phyloP scores from a whole-genome alignment of 2,888 invertebrate genomes.

The Amphimallon solstitiale region DNA sequence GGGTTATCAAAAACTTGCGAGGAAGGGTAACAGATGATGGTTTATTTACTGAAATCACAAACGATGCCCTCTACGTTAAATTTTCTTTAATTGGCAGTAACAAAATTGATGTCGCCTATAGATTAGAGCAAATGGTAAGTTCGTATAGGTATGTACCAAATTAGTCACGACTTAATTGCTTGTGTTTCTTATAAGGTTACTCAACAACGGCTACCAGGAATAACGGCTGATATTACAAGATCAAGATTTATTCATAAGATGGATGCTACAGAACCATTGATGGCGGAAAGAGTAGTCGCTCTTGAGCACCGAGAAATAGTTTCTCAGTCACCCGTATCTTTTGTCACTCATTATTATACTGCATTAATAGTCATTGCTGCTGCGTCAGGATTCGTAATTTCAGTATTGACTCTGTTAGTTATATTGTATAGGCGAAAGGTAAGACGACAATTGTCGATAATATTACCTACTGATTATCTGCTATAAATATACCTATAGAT shows the following conservation, averaged over 20 bases:
- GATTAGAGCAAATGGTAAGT: constrained; percentile 80
- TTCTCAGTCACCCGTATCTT: constrained; percentile 74
- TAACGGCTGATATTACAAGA: constrained; percentile 71
- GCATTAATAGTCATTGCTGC: constrained; percentile 81
- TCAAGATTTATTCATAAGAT: constrained; percentile 71
- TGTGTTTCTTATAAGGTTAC: constrained; percentile 58
- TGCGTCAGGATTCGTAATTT: constrained; percentile 82
- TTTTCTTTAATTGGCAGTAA: constrained; percentile 76
- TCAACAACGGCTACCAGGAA: constrained; percentile 65
- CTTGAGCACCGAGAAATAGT: constrained; percentile 75
- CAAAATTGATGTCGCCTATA: constrained; percentile 82
- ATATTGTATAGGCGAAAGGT: constrained; percentile 77
- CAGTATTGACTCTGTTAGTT: constrained; percentile 78
- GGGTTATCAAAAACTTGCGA: constrained; percentile 63
- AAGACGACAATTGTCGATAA: too few species aligned
- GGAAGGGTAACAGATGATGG: constrained; percentile 64
- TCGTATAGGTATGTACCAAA: constrained; percentile 41
- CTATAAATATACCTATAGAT: too few species aligned
- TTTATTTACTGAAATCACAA: constrained; percentile 65
- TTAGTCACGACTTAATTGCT: constrained; percentile 2
- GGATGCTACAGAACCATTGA: constrained; percentile 56
- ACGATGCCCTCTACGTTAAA: constrained; percentile 67
- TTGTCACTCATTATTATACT: constrained; percentile 78
- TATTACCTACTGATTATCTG: too few species aligned
- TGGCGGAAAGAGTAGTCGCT: constrained; percentile 63